These are phyloP conservation scores for Chrysolina oricalcia DNA, from an alignment of 2,888 invertebrate genomes.

Conservation along the genomic window DNA sequence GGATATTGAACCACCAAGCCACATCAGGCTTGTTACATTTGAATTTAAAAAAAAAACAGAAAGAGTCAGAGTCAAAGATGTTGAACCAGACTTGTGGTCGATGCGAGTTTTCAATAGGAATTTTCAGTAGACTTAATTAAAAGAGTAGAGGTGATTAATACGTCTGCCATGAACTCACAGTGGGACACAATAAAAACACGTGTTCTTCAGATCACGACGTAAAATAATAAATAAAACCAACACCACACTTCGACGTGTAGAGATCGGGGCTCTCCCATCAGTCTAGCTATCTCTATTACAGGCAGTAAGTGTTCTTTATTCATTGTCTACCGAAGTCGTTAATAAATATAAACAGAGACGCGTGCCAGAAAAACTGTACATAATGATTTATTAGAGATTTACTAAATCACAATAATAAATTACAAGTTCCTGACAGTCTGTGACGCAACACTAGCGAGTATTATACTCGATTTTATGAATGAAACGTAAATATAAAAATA, in stretches of 20 bases:
- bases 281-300: conserved; percentile 23
- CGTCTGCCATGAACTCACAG: background rate
- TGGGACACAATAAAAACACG: conserved; percentile 19
- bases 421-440: conserved; percentile 43
- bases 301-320: conserved; percentile 25
- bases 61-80: too few species aligned
- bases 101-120: too few species aligned
- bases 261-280: conserved; percentile 13
- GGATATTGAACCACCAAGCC: background rate
- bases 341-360: conserved; percentile 37
- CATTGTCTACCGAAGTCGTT: conserved; percentile 28
- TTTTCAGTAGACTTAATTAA: too few species aligned
- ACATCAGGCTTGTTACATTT: too few species aligned
- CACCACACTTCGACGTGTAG: background rate
- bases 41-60: too few species aligned
- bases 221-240: conserved; percentile 14
- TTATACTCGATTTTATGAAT: conserved; percentile 57
- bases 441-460: conserved; percentile 46
- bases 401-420: conserved; percentile 40
- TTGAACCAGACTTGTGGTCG: too few species aligned
- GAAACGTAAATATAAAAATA: conserved; percentile 58
- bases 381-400: conserved; percentile 34
- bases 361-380: conserved; percentile 34
- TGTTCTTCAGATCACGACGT: background rate
- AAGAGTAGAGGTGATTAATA: background rate